Evolutionary conservation across 2,113 vertebrate species (phyloP).

Genomic region (Grallaria varia): DNA sequence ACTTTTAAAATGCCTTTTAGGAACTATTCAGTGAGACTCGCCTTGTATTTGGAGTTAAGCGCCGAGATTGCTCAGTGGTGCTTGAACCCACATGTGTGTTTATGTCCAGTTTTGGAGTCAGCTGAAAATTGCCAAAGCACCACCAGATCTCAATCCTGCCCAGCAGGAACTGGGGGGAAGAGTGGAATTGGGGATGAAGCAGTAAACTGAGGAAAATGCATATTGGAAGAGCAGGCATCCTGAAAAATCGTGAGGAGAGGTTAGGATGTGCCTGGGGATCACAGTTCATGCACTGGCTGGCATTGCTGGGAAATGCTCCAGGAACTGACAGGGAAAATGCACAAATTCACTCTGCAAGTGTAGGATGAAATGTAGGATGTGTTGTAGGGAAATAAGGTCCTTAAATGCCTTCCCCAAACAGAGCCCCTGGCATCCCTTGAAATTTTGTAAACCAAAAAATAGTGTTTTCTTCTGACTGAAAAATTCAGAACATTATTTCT

Average conservation of each 20-base stretch:
- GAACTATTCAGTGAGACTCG: neutral
- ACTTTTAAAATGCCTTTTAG: neutral
- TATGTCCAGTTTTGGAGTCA: neutral
- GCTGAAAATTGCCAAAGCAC: neutral
- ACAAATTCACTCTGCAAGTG: neutral
- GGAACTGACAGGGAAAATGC: neutral
- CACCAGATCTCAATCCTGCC: neutral
- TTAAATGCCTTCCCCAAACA: neutral
- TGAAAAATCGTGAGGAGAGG: neutral
- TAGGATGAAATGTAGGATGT: neutral
- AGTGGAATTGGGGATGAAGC: neutral
- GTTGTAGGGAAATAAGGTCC: neutral
- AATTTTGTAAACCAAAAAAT: neutral
- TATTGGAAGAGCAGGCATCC: neutral
- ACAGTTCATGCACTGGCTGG: neutral
- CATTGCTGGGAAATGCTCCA: neutral
- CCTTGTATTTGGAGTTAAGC: neutral
- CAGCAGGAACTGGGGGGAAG: neutral
- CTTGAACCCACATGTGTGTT: neutral
- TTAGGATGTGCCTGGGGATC: neutral
- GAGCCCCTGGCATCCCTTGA: neutral
- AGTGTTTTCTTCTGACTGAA: neutral
- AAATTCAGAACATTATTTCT: neutral
- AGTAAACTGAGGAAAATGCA: neutral
- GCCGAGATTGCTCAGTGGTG: neutral